Conservation (phyloP, 2,797 vertebrate genomes). For the Microctenopoma lineatum region DNA sequence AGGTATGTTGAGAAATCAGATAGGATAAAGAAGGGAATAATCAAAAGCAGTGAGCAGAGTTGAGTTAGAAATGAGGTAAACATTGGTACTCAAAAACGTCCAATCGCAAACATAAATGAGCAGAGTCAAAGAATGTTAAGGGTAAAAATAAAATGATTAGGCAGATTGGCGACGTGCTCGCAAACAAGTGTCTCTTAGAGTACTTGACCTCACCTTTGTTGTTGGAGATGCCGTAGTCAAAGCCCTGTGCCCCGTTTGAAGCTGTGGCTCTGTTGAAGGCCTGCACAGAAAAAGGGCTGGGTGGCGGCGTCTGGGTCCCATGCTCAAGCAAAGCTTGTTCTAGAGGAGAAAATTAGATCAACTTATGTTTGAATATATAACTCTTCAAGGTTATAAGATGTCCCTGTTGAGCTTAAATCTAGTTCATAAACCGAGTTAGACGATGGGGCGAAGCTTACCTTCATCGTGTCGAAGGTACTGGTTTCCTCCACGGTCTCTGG, state of each 20-base stretch:
- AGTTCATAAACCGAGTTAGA: not conserved
- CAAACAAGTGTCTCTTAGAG: not conserved
- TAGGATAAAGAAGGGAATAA: constrained; percentile 20
- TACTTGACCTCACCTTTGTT: constrained; percentile 91
- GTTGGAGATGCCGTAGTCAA: constrained; percentile 97
- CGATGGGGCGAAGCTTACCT: constrained; percentile 81
- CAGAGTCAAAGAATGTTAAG: constrained; percentile 27
- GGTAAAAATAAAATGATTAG: constrained; percentile 30
- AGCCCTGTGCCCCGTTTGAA: constrained; percentile 92
- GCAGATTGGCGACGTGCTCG: constrained; percentile 6
- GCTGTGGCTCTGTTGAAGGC: constrained; percentile 91
- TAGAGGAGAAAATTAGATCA: constrained; percentile 63
- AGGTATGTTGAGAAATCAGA: constrained; percentile 17
- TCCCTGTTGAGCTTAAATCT: not conserved
- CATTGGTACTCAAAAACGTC: constrained; percentile 1
- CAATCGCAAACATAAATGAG: not conserved
- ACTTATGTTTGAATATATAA: not conserved
- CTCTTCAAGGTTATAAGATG: not conserved
- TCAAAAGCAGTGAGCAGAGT: constrained; percentile 34
- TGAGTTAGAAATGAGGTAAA: constrained; percentile 36
- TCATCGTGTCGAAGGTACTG: constrained; percentile 98
- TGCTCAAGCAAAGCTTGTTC: constrained; percentile 94
- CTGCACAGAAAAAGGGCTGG: constrained; percentile 97
- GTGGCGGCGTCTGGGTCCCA: constrained; percentile 93
- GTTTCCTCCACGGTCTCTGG: constrained; percentile 96